Conservation (phyloP, 1,140 invertebrate species). For the Drosophila insularis region DNA sequence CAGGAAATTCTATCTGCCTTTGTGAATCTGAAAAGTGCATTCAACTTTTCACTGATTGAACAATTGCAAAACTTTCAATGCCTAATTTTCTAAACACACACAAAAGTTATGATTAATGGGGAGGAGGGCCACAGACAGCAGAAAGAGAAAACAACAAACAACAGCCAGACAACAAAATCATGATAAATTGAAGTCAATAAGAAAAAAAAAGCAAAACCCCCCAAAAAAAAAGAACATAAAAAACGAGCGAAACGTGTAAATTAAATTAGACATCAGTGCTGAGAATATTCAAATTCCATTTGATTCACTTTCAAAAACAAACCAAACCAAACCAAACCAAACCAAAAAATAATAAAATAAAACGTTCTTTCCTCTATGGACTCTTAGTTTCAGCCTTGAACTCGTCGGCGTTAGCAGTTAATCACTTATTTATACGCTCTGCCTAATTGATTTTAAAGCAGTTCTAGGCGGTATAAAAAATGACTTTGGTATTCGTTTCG, state of each 20-base stretch:
- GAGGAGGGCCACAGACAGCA: constrained; percentile 11
- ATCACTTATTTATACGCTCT: constrained; percentile 63
- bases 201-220: too few relatives aligned
- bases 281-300: constrained; percentile 23
- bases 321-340: not conserved
- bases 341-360: too few relatives aligned
- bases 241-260: constrained; percentile 56
- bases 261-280: constrained; percentile 63
- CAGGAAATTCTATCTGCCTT: constrained; percentile 35
- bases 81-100: constrained; percentile 31
- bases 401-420: constrained; percentile 49
- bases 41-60: constrained; percentile 57
- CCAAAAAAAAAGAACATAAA: constrained; percentile 24
- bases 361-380: constrained; percentile 9
- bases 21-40: constrained; percentile 42
- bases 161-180: constrained; percentile 33
- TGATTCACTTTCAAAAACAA: constrained; percentile 28
- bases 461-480: constrained; percentile 42
- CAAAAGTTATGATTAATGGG: constrained; percentile 55
- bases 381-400: constrained; percentile 60
- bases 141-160: constrained; percentile 38
- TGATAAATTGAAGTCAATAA: constrained; percentile 61
- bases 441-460: constrained; percentile 69
- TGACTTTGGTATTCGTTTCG: constrained; percentile 1
- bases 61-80: constrained; percentile 27